Percentiles rank a stretch among this genome's conserved stretches.
Evolutionary conservation across 2,888 invertebrate species (phyloP).

Genomic region (Ceriagrion tenellum): DNA sequence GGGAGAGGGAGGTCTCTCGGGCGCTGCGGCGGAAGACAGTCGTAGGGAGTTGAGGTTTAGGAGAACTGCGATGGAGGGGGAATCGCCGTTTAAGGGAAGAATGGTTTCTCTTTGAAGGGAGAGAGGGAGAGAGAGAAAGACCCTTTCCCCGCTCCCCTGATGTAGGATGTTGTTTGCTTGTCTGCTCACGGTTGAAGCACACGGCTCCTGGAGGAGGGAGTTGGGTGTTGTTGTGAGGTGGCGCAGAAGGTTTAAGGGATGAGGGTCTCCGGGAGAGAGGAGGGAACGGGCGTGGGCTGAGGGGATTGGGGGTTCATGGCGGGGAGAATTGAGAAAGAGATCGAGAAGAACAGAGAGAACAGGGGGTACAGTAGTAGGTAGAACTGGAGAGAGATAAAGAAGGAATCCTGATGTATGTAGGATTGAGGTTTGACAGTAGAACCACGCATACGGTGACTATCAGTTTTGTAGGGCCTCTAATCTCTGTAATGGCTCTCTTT

Average conservation of each 20-base stretch:
- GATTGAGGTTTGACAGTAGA: too few species aligned
- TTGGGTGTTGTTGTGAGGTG: not conserved
- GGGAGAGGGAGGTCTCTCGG: not conserved
- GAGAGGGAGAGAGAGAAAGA: not conserved
- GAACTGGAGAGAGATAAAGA: not conserved
- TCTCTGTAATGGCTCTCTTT: too few species aligned
- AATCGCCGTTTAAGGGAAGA: not conserved
- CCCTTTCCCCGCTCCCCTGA: not conserved
- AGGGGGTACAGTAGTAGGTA: not conserved
- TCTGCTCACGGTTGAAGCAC: not conserved
- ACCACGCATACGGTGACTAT: too few species aligned
- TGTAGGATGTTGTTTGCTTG: constrained; percentile 20
- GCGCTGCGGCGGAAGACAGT: not conserved
- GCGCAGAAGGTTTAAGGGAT: not conserved
- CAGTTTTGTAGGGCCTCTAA: too few species aligned
- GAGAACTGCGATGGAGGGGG: not conserved
- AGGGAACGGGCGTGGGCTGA: not conserved
- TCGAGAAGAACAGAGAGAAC: not conserved
- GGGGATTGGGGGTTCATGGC: not conserved
- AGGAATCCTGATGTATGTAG: not conserved
- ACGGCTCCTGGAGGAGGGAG: not conserved
- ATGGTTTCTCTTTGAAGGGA: not conserved
- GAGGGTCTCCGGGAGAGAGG: not conserved
- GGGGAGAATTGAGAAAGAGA: not conserved
- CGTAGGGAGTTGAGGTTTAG: not conserved